phyloP scores from a whole-genome alignment of 2,888 invertebrate species.

The Poecilobothrus nobilitatus region DNA sequence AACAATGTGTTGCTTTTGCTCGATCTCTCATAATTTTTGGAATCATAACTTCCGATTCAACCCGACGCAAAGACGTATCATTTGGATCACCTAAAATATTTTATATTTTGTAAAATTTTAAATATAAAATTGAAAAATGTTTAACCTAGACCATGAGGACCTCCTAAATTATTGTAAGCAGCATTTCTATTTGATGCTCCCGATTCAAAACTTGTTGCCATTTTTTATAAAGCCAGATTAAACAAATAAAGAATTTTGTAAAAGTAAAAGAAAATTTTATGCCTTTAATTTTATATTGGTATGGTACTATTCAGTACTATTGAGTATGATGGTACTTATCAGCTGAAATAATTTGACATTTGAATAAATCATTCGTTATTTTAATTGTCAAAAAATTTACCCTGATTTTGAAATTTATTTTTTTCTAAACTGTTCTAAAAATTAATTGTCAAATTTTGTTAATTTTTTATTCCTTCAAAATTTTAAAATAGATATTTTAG shows the following conservation, averaged over 20 bases:
- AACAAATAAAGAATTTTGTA: too few relatives aligned
- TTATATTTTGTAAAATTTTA: neutral
- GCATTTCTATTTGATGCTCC: neutral
- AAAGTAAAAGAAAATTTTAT: neutral
- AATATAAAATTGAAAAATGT: neutral
- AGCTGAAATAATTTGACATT: slow-evolving; percentile 15
- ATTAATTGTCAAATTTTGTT: neutral
- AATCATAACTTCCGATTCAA: slow-evolving; percentile 81
- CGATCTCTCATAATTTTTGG: slow-evolving; percentile 81
- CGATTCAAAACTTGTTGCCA: neutral
- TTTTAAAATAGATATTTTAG: neutral
- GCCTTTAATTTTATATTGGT: too few relatives aligned
- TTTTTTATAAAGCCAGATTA: neutral
- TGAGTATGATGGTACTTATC: too few relatives aligned
- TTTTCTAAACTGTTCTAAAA: too few relatives aligned
- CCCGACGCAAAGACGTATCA: slow-evolving; percentile 72
- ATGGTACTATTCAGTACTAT: too few relatives aligned
- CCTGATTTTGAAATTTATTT: too few relatives aligned
- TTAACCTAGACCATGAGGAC: slow-evolving; percentile 2
- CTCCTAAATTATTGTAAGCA: neutral
- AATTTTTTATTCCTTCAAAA: neutral
- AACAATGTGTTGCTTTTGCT: slow-evolving; percentile 71
- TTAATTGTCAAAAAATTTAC: too few relatives aligned
- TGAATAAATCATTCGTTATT: too few relatives aligned
- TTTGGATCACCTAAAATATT: slow-evolving; percentile 35